A percentile compares a stretch with the other conserved stretches of the same genome.
These are phyloP conservation scores for Rhagophthalmus giganteus DNA, from an alignment of 2,888 invertebrate genomes.

Conservation along the genomic window DNA sequence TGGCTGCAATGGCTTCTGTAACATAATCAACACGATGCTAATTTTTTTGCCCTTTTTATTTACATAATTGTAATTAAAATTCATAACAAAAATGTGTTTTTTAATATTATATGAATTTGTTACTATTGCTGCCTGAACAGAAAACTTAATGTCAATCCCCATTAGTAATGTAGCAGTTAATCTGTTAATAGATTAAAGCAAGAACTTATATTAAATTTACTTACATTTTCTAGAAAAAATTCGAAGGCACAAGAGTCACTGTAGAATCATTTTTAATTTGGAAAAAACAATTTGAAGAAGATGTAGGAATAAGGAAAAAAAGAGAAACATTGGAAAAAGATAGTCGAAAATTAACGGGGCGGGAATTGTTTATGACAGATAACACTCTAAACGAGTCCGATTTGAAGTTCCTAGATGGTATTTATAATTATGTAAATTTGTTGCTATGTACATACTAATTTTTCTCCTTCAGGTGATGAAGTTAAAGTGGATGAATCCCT, in stretches of 20 bases:
- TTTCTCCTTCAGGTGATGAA: slow-evolving; percentile 62
- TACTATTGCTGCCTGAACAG: too few species aligned
- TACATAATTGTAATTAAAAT: too few species aligned
- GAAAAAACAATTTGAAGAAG: slow-evolving; percentile 91
- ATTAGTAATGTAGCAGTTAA: too few species aligned
- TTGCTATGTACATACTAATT: neutral
- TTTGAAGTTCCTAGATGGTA: slow-evolving; percentile 89
- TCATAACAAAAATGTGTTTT: too few species aligned
- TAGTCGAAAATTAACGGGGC: slow-evolving; percentile 85
- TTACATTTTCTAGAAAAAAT: slow-evolving; percentile 72
- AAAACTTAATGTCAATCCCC: too few species aligned
- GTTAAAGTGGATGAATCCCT: slow-evolving; percentile 93
- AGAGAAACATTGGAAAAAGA: slow-evolving; percentile 72
- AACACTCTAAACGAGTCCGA: slow-evolving; percentile 94
- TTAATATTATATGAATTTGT: too few species aligned
- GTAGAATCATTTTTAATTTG: slow-evolving; percentile 94
- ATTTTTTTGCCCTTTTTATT: too few species aligned
- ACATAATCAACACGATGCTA: too few species aligned
- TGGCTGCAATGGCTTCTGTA: too few species aligned
- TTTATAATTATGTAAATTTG: slow-evolving; percentile 4
- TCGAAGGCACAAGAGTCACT: slow-evolving; percentile 93
- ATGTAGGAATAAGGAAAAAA: slow-evolving; percentile 76
- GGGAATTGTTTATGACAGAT: slow-evolving; percentile 91
- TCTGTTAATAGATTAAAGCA: neutral
- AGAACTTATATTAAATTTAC: slow-evolving; percentile 2